Conservation (phyloP, 2,113 vertebrate genomes). For the Bos javanicus region DNA sequence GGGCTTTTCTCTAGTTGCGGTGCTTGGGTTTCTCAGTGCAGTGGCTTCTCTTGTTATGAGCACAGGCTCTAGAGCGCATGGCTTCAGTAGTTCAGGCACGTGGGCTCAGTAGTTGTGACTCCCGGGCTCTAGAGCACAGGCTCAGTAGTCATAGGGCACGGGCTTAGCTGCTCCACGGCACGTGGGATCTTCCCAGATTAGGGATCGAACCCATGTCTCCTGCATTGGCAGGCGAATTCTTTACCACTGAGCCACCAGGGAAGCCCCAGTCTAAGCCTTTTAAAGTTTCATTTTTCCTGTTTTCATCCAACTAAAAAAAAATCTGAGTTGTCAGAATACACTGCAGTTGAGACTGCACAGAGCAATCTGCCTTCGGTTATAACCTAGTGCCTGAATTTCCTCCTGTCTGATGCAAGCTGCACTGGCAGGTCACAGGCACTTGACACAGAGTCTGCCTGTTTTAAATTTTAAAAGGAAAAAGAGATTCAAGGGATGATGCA, state of each 20-base stretch:
- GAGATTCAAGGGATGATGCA: neutral
- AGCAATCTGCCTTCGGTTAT: neutral
- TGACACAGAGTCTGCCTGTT: neutral
- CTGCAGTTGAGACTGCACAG: neutral
- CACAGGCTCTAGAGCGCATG: accelerated
- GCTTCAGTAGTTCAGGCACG: neutral
- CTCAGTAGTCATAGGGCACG: neutral
- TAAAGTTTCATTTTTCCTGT: neutral
- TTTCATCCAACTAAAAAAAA: neutral
- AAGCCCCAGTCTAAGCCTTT: neutral
- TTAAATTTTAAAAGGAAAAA: neutral
- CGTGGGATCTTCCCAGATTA: neutral
- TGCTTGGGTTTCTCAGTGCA: neutral
- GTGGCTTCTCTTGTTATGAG: neutral
- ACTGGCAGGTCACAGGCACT: neutral
- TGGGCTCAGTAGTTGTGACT: neutral
- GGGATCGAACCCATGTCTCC: neutral
- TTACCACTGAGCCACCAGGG: neutral
- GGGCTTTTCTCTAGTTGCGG: neutral
- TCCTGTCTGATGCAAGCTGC: neutral
- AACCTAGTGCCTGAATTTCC: no score
- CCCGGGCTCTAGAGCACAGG: neutral
- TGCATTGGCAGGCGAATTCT: neutral
- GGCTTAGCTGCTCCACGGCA: neutral
- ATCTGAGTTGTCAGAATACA: neutral